Base-by-base conservation (phyloP, 2,113 vertebrate genomes). In the Tinamus guttatus region DNA sequence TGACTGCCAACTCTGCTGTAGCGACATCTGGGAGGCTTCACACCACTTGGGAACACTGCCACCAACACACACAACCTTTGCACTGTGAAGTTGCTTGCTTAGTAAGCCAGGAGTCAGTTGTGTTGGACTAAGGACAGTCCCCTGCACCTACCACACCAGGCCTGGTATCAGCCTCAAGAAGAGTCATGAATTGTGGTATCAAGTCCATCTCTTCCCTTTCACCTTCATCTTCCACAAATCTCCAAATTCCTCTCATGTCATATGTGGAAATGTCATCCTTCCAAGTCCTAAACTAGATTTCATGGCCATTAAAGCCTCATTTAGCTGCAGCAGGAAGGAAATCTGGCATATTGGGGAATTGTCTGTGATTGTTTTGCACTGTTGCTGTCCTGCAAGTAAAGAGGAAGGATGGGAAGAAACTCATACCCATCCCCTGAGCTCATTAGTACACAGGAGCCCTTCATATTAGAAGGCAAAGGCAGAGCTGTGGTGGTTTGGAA, bases 281-380 rank as follows among this genome's bases (percentile, higher is more conserved):
- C 15, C 60, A 83, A 47, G 67, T 27, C 27, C 78, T 47, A 40
- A 6, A 1, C 41, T 14, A 32, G 0, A 0, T 59, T 81, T 89
- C 0, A 0, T 38, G 36, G 40, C 65, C 54, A 6, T 8, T 79
- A 22, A 2, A 85, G 69, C 30, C 3, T 20, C 17, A 34, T 14
- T 83, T 73, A 69, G 40, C 54, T 47, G 32, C n/a, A 59, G n/a
- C 11, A 52, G 49, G 16, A 13, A 32, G 17, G 32, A 38, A 34
- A 51, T 0, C 49, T 43, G 32, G 64, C 3, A 0, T 7, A 75
- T 27, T 60, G 30, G 6, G 60, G 36, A 47, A 22, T 18, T 1
- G 2, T 21, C 82, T 22, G 25, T 19, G 16, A 52, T 75, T 59
- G n/a, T n/a, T n/a, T n/a, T n/a, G n/a, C n/a, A n/a, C n/a, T n/a